phyloP scores from a whole-genome alignment of 2,888 invertebrate genomes.

The Leptarthrus brevirostris region DNA sequence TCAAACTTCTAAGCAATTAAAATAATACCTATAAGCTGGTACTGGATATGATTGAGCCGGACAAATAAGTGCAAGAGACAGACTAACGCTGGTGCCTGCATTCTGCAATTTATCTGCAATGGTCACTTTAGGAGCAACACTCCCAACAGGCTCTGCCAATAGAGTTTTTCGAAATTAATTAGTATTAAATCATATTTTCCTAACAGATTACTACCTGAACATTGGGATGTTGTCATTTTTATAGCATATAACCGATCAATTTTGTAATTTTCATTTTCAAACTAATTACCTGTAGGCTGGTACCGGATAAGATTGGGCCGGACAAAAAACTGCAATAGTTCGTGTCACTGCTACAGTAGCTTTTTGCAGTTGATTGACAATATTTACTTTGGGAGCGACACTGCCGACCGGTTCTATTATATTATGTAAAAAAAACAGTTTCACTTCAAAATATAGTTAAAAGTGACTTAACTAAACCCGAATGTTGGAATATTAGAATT shows the following conservation, averaged over 20 bases:
- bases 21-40: slow-evolving; percentile 60
- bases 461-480: too few relatives aligned
- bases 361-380: not conserved
- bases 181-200: slow-evolving; percentile 51
- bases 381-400: slow-evolving; percentile 74
- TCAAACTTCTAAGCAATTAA: too few relatives aligned
- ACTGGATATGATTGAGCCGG: slow-evolving; percentile 78
- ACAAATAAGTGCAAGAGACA: slow-evolving; percentile 73
- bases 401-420: slow-evolving; percentile 70
- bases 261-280: not conserved
- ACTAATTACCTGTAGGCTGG: slow-evolving; percentile 69
- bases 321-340: slow-evolving; percentile 77
- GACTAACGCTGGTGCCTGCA: slow-evolving; percentile 59
- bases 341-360: slow-evolving; percentile 11
- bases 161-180: too few relatives aligned
- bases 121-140: slow-evolving; percentile 72
- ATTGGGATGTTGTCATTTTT: not conserved
- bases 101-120: slow-evolving; percentile 67
- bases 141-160: slow-evolving; percentile 68
- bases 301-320: slow-evolving; percentile 79
- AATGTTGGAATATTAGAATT: not conserved
- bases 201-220: not conserved
- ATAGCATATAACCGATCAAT: not conserved
- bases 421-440: too few relatives aligned
- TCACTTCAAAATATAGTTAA: too few relatives aligned